These are phyloP conservation scores for Ormyrus rosae DNA, from an alignment of 2,888 invertebrate genomes.

Conservation along the genomic window DNA sequence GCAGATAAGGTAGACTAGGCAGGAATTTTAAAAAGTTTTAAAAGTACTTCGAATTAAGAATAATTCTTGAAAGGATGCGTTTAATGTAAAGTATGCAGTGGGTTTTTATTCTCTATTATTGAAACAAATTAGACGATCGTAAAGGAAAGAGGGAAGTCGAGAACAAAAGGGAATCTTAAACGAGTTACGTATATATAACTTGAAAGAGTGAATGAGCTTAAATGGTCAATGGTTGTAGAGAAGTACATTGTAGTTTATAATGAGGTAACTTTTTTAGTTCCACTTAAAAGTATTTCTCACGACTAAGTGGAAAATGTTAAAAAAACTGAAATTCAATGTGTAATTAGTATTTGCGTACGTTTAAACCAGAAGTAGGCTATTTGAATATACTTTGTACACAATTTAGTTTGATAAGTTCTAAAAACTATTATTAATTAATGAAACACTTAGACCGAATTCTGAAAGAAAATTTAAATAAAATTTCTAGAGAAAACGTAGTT, in stretches of 20 bases:
- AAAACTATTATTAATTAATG: too few species aligned
- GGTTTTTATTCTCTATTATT: slow-evolving; percentile 22
- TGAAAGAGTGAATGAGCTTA: slow-evolving; percentile 53
- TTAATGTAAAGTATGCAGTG: not conserved
- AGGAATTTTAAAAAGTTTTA: slow-evolving; percentile 8
- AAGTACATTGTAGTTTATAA: not conserved
- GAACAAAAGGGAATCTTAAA: slow-evolving; percentile 58
- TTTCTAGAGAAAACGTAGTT: too few species aligned
- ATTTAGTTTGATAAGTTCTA: too few species aligned
- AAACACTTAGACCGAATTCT: too few species aligned
- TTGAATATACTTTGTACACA: too few species aligned
- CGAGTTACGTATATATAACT: slow-evolving; percentile 55
- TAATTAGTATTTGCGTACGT: too few species aligned
- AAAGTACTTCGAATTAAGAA: not conserved
- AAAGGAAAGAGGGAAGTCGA: slow-evolving; percentile 24
- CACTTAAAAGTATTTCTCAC: not conserved
- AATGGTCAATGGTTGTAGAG: slow-evolving; percentile 39
- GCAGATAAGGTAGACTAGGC: not conserved
- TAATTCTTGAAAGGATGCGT: not conserved
- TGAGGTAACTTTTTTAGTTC: slow-evolving; percentile 11
- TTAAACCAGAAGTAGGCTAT: too few species aligned
- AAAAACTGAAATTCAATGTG: too few species aligned
- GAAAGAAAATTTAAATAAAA: too few species aligned
- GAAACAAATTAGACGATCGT: slow-evolving; percentile 29
- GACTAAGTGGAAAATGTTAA: not conserved